Evolutionary conservation across 2,113 vertebrate genomes (phyloP), one percentile per base, ranked within the genome.

Genomic region (Leiothrix lutea): DNA sequence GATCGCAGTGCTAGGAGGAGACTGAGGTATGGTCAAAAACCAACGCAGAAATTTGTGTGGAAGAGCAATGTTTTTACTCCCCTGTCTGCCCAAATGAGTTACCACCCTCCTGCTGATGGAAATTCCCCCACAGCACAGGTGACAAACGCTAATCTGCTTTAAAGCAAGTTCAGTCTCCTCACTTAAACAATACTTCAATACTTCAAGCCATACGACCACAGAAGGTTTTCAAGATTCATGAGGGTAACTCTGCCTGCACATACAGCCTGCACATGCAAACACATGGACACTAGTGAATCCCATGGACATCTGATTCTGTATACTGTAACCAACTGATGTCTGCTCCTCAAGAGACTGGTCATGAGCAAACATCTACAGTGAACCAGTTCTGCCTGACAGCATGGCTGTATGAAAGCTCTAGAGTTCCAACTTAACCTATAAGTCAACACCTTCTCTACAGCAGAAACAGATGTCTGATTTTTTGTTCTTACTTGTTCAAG

Each of bases 401-500:
- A 0, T 1, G 5, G 66, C 48, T 69, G 25, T 20, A 28, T 6
- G n/a, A 90, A 86, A 64, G n/a, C 20, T 44, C 14, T 22, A 56
- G 56, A 35, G 47, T 18, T 71, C 28, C 11, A 45, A 29, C 28
- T 74, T 57, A 75, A 84, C 22, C 48, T 64, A 0, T 40, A 73
- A 85, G 35, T 60, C 78, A 87, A 85, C 31, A 67, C 11, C 28
- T 66, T 57, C 80, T 67, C 57, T n/a, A 18, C 70, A 60, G 16
- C 65, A 79, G 65, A 90, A 78, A 91, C 3, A 71, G 40, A 79
- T 16, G 40, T 48, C 65, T 57, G n/a, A 53, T 79, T 90, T 94
- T 94, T 74, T 64, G 16, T 29, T n/a, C 35, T 73, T 66, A 60
- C 26, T 78, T 95, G 44, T 58, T 80, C 23, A 90, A 77, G 71